Evolutionary conservation across 2,888 invertebrate genomes (phyloP).

Genomic region (Dusona sp.): DNA sequence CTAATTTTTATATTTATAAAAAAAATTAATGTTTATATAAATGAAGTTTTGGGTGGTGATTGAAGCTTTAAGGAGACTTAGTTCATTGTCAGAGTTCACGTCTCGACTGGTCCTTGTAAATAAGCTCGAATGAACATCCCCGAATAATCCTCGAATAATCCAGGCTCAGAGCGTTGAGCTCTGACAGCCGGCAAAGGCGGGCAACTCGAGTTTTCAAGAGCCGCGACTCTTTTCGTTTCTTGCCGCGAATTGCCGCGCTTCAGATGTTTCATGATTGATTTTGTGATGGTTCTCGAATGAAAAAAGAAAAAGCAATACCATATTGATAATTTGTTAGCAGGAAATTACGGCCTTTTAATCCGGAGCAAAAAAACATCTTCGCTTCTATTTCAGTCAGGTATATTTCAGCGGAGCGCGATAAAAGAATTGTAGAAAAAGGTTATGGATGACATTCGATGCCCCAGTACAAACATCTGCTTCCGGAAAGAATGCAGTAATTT

Average conservation of each 20-base stretch:
- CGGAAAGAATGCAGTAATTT: slow-evolving; percentile 70
- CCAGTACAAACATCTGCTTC: slow-evolving; percentile 72
- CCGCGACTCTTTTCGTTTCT: slow-evolving; percentile 55
- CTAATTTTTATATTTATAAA: not conserved
- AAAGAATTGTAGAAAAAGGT: slow-evolving; percentile 17
- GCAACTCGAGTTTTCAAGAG: slow-evolving; percentile 66
- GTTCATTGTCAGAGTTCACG: slow-evolving; percentile 35
- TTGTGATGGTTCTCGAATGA: slow-evolving; percentile 28
- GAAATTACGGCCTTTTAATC: not conserved
- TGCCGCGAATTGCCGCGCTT: slow-evolving; percentile 30
- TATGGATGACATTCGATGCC: slow-evolving; percentile 14
- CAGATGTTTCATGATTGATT: slow-evolving; percentile 20
- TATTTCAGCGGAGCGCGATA: slow-evolving; percentile 5
- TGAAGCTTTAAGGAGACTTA: slow-evolving; percentile 55
- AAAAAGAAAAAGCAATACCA: not conserved
- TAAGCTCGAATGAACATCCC: slow-evolving; percentile 82
- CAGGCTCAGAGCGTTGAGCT: slow-evolving; percentile 79
- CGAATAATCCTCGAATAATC: slow-evolving; percentile 82
- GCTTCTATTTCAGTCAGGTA: slow-evolving; percentile 8
- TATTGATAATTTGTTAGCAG: not conserved
- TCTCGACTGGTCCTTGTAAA: slow-evolving; percentile 79
- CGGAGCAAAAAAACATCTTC: slow-evolving; percentile 48
- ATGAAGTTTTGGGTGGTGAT: slow-evolving; percentile 51
- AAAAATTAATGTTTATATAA: not conserved
- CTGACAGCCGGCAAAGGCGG: slow-evolving; percentile 78